Base-by-base conservation (phyloP, 2,888 invertebrate species). In the Caenorhabditis sulstoni region DNA sequence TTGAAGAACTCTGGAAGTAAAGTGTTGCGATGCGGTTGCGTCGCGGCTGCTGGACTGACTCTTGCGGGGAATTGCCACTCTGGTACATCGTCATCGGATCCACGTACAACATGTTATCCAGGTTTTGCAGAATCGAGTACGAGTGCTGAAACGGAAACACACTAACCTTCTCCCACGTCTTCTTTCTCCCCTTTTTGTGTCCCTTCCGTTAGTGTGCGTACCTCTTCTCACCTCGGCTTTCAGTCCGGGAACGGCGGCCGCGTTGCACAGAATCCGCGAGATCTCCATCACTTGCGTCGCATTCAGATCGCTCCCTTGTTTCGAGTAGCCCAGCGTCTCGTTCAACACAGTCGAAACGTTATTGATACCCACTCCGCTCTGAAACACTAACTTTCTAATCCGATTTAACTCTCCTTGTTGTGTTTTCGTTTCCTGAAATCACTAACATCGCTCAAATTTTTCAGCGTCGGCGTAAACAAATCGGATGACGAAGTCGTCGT, bases 381-480 rank as follows among this genome's bases (percentile, higher is more conserved):
- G 52, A 39, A 62, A 8, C 2, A 14, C 23, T 50, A 41, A 18
- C n/a, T 35, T 41, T 18, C 20, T 64, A 67, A 57, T 67, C 37
- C 49, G n/a, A 58, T 52, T 20, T 50, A 22, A 29, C 35, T n/a
- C n/a, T n/a, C n/a, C n/a, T n/a, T 16, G n/a, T 18, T 3, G 2
- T 18, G 16, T 47, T 9, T 16, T 11, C 22, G 7, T 29, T 52
- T 16, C 22, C 29, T 49, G n/a, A 45, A 57, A 44, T 35, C 37
- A 78, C 78, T 66, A 62, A 78, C 78, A 71, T 78, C 78, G 41
- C 78, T 78, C 73, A 78, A 78, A 78, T 78, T 78, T 78, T 78
- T 78, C 71, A 78, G 78, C 78, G 78, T 57, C 61, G 78, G 78
- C 29, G 45, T 53, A 58, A 68, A 57, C 57, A 44, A 20, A 20